Evolutionary conservation across 2,888 invertebrate genomes (phyloP), one percentile per base, ranked within the genome.

Genomic region (Uloborus plumipes): DNA sequence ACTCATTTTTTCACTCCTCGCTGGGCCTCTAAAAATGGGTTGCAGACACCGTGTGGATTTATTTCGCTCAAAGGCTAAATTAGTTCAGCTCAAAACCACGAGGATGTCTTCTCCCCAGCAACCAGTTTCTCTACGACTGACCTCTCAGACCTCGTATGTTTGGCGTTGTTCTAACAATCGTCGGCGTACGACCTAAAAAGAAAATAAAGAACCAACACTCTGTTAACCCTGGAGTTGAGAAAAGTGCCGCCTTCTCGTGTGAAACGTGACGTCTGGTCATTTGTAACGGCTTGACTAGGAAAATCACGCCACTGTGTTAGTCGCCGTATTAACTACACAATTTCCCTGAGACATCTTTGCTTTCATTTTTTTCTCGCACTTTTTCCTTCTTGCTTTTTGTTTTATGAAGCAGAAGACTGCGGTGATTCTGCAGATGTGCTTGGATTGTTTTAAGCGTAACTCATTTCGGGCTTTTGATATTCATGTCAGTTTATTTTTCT

Each of bases 181-280:
- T 15, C 16, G 62, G 62, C 62, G 26, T 16, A 13, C 16, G 18
- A 62, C 26, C 14, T 59, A 15, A 14, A 16, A 31, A 14, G 15
- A 62, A 31, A 62, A 20, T 11, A 26, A 26, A 31, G 65, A 73
- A 39, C 49, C 59, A 65, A 47, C 49, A 47, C 14, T 65, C 11
- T 31, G 22, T 64, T 50, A 78, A 71, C 70, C 58, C 71, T 78
- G 70, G 65, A 71, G 70, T 70, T 78, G 65, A 71, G 58, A 71
- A 64, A 65, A 66, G 18, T 55, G 70, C 55, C 65, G 55, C 77
- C 55, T 76, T 76, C 64, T 64, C 31, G 65, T 64, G 77, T 58
- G 71, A 78, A 78, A 65, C 77, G 77, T 78, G 77, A 78, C 71
- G 65, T 71, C 47, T 47, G 55, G 58, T 71, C 77, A 77, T 77